phyloP scores from a whole-genome alignment of 2,797 vertebrate species.

The Coccyzus lansbergi region DNA sequence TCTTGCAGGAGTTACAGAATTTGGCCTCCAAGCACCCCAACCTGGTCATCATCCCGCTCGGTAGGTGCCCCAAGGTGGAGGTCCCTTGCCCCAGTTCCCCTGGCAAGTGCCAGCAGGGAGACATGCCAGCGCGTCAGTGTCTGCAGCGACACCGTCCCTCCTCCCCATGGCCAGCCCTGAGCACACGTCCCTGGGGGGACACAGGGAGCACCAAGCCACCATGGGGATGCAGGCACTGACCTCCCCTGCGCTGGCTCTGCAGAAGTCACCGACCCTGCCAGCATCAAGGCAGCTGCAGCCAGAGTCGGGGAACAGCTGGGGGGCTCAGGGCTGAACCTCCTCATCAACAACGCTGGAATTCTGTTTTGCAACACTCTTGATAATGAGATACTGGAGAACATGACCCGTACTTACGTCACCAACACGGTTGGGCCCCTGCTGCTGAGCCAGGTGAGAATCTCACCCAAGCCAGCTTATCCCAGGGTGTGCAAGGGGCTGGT shows the following conservation, averaged over 20 bases:
- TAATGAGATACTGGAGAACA: not conserved
- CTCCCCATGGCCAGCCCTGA: too few relatives aligned
- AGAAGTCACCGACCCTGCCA: not conserved
- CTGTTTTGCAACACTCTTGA: not conserved
- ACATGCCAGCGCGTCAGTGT: accelerated
- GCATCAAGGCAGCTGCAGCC: not conserved
- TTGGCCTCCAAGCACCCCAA: slow-evolving; percentile 9
- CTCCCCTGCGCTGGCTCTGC: not conserved
- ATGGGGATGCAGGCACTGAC: accelerated
- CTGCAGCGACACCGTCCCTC: too few relatives aligned
- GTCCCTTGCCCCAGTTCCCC: not conserved
- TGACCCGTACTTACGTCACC: not conserved
- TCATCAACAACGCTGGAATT: slow-evolving; percentile 35
- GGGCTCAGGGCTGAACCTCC: not conserved
- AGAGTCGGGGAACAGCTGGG: not conserved
- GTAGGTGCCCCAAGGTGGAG: not conserved
- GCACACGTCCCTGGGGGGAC: not conserved
- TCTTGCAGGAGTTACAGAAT: not conserved
- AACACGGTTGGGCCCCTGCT: slow-evolving; percentile 25
- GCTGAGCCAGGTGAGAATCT: slow-evolving; percentile 34
- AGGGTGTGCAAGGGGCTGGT: too few relatives aligned
- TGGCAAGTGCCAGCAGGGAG: accelerated
- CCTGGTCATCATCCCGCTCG: not conserved
- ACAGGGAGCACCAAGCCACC: not conserved
- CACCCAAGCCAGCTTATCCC: not conserved